These are phyloP conservation scores for Pterobdella sp. DNA, from an alignment of 2,888 invertebrate species.

Conservation along the genomic window DNA sequence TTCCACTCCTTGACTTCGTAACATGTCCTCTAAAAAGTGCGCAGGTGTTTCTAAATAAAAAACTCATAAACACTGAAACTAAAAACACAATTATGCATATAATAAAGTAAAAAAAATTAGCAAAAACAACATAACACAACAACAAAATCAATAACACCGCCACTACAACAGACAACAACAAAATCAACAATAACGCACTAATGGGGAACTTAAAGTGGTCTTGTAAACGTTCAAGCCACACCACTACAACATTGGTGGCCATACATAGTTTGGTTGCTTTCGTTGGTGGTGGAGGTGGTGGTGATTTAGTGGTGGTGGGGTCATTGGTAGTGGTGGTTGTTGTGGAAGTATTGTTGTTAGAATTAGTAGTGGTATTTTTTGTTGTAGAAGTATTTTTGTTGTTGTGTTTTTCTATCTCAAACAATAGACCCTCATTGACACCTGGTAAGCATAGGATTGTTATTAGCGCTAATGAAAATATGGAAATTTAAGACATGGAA, in stretches of 20 bases:
- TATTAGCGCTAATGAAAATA: too few relatives aligned
- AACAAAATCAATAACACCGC: neutral
- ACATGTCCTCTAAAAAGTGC: neutral
- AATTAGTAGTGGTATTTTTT: neutral
- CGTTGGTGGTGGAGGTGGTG: conserved; percentile 29
- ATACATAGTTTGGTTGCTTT: neutral
- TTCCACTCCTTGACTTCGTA: neutral
- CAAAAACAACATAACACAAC: neutral
- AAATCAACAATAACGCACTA: conserved; percentile 56
- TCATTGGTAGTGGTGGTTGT: conserved; percentile 30
- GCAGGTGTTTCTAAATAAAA: too few relatives aligned
- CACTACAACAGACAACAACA: neutral
- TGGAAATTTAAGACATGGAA: too few relatives aligned
- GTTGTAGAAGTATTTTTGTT: neutral
- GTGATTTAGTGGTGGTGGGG: neutral
- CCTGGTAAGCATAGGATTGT: too few relatives aligned
- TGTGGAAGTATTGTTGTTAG: neutral
- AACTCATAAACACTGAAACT: too few relatives aligned
- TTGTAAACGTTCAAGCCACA: conserved; percentile 92
- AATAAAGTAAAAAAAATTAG: neutral
- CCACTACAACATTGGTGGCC: conserved; percentile 58
- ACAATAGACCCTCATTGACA: too few relatives aligned
- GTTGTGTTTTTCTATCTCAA: too few relatives aligned
- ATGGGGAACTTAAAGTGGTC: conserved; percentile 81
- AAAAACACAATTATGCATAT: neutral